Evolutionary conservation across 2,113 vertebrate species (phyloP).

Genomic region (Tyto alba): DNA sequence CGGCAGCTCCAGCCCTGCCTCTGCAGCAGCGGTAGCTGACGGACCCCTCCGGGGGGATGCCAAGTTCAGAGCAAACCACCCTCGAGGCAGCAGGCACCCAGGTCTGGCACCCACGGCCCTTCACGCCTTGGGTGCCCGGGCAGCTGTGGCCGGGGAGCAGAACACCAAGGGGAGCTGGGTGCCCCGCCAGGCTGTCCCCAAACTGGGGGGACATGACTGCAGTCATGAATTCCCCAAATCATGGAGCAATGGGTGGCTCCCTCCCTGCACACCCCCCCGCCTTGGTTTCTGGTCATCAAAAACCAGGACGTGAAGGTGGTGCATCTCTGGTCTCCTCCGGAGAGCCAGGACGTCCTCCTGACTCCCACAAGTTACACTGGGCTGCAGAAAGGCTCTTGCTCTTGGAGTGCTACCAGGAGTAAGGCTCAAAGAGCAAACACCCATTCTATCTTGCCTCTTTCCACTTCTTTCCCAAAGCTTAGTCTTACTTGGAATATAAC

Average conservation of each 20-base stretch:
- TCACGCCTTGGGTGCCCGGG: not conserved
- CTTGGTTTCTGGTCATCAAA: not conserved
- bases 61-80: not conserved
- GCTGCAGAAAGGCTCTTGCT: not conserved
- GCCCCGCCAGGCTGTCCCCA: not conserved
- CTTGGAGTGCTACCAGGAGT: not conserved
- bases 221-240: not conserved
- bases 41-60: not conserved
- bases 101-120: too few relatives aligned
- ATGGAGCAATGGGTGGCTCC: accelerated
- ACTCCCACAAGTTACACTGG: too few relatives aligned
- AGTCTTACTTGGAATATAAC: not conserved
- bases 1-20: not conserved
- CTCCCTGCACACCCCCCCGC: not conserved
- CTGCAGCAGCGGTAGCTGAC: accelerated
- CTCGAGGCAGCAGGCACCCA: not conserved
- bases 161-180: not conserved
- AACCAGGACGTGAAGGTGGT: accelerated
- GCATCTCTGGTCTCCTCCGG: not conserved
- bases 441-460: not conserved
- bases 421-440: not conserved
- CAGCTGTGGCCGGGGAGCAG: not conserved
- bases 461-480: not conserved
- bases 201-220: not conserved
- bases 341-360: accelerated